A percentile compares a stretch with the other conserved stretches of the same genome.
Evolutionary conservation across 2,888 invertebrate genomes (phyloP).

Genomic region (Leptodirus hochenwartii): DNA sequence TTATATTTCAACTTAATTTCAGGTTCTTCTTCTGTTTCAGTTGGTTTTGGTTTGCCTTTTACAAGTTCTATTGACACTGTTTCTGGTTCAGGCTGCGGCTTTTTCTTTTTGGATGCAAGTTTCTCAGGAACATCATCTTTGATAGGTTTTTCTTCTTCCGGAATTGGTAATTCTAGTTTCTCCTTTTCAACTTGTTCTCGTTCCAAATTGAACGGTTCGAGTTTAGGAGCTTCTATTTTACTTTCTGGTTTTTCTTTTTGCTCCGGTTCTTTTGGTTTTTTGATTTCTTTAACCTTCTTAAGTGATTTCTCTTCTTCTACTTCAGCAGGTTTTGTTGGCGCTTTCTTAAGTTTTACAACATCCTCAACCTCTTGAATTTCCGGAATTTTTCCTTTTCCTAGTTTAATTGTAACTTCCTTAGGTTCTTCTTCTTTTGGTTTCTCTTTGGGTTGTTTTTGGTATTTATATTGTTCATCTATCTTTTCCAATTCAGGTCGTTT

Average conservation of each 20-base stretch:
- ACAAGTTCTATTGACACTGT: conserved; percentile 11
- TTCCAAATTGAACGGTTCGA: conserved; percentile 25
- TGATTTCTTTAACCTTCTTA: conserved; percentile 10
- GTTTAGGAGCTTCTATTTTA: no score
- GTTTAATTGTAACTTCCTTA: conserved; percentile 21
- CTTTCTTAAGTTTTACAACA: conserved; percentile 23
- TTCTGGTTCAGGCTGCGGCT: conserved; percentile 12
- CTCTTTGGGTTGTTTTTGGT: conserved; percentile 22
- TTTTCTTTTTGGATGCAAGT: conserved; percentile 12
- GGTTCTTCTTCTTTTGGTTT: conserved; percentile 27
- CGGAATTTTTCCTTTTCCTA: conserved; percentile 29
- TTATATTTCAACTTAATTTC: conserved; percentile 23
- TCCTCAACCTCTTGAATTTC: conserved; percentile 19
- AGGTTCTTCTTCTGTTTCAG: conserved; percentile 19
- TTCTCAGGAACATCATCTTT: conserved; percentile 21
- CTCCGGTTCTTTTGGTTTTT: conserved; percentile 15
- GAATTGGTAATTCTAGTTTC: conserved; percentile 21
- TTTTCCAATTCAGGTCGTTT: conserved; percentile 23
- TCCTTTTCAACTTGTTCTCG: conserved; percentile 23
- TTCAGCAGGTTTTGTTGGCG: conserved; percentile 22
- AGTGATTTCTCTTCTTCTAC: conserved; percentile 16
- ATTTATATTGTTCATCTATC: conserved; percentile 20
- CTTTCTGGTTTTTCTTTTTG: conserved; percentile 21
- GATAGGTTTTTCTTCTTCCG: conserved; percentile 18
- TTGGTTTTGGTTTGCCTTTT: conserved; percentile 19